Conservation (phyloP, 1,140 invertebrate species). For the Mercenaria mercenaria region DNA sequence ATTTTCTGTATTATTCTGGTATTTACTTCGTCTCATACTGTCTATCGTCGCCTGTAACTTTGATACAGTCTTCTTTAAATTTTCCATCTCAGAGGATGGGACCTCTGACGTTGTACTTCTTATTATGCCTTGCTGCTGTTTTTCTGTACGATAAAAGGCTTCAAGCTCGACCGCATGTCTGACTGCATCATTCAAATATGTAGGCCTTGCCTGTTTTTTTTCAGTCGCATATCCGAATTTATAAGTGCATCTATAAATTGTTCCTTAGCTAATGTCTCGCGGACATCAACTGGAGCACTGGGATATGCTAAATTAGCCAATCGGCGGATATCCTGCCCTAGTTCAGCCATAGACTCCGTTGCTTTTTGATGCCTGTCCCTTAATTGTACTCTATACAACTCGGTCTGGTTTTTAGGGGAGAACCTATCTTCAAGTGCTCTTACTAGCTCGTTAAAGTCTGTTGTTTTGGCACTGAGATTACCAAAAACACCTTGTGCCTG, state of each 20-base stretch:
- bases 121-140: background rate
- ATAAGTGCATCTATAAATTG: constrained; percentile 65
- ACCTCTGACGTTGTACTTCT: background rate
- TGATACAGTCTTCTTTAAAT: background rate
- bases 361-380: too few relatives aligned
- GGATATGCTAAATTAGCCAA: constrained; percentile 60
- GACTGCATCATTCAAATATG: constrained; percentile 25
- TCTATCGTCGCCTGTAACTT: too few relatives aligned
- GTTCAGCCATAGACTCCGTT: too few relatives aligned
- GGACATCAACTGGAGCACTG: constrained; percentile 36
- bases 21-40: too few relatives aligned
- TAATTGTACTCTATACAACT: constrained; percentile 61
- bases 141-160: constrained; percentile 18
- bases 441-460: too few relatives aligned
- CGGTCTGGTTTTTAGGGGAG: constrained; percentile 56
- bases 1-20: too few relatives aligned
- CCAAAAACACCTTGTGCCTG: constrained; percentile 52
- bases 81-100: background rate
- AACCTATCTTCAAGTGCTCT: constrained; percentile 63
- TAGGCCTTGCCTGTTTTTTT: constrained; percentile 51
- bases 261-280: too few relatives aligned
- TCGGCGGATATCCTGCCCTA: constrained; percentile 59
- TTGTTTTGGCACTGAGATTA: background rate
- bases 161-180: constrained; percentile 34
- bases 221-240: constrained; percentile 55